Conservation (phyloP, 2,113 vertebrate species). For the Steatornis caripensis region DNA sequence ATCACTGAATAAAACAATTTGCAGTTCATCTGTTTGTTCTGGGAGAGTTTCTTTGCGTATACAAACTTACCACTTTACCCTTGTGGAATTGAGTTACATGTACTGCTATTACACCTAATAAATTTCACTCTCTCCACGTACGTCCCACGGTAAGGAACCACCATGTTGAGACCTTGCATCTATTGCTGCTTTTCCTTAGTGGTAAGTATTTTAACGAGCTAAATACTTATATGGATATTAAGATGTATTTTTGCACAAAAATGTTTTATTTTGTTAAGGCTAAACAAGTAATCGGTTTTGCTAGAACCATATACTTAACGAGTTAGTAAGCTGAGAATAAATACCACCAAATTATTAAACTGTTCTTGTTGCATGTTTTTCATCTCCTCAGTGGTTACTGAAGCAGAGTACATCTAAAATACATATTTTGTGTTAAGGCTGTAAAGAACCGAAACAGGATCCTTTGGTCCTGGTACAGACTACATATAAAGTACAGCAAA, state of each 20-base stretch:
- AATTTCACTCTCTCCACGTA: neutral
- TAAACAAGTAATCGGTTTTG: neutral
- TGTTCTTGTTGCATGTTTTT: neutral
- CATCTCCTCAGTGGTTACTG: neutral
- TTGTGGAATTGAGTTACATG: neutral
- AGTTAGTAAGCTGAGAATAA: neutral
- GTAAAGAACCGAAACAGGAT: neutral
- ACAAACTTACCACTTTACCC: neutral
- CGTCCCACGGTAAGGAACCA: neutral
- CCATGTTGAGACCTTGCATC: neutral
- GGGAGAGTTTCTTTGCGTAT: neutral
- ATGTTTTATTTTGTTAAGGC: neutral
- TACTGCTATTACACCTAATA: neutral
- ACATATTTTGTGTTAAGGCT: neutral
- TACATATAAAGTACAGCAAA: neutral
- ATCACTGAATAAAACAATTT: conserved; percentile 31
- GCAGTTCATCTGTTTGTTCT: neutral
- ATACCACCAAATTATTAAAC: neutral
- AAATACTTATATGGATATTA: neutral
- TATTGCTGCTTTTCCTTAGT: neutral
- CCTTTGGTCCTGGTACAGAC: neutral
- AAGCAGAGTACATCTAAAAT: neutral
- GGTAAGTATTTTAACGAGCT: neutral
- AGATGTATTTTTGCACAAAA: neutral
- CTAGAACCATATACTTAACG: neutral